Conservation (phyloP, 2,113 vertebrate species). For the Oryzias curvinotus region DNA sequence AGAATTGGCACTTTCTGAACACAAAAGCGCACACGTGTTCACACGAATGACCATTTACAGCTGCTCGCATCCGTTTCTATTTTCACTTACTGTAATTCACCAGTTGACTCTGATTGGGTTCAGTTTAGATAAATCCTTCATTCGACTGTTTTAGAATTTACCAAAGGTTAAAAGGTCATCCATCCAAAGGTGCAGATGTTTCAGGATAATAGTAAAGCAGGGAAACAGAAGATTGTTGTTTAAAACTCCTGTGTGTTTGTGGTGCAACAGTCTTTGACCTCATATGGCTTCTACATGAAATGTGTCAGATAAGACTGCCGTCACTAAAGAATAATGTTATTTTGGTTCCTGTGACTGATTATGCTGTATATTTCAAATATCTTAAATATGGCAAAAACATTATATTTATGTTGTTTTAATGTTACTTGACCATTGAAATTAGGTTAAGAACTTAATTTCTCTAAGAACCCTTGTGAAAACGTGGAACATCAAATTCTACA, state of each 20-base stretch:
- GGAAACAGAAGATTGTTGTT: not conserved
- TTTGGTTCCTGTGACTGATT: too few relatives aligned
- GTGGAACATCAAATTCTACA: too few relatives aligned
- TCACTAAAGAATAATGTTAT: too few relatives aligned
- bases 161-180: constrained; percentile 19
- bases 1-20: constrained; percentile 48
- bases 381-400: too few relatives aligned
- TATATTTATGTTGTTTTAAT: too few relatives aligned
- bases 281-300: not conserved
- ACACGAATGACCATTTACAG: constrained; percentile 25
- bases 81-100: constrained; percentile 35
- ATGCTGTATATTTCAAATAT: too few relatives aligned
- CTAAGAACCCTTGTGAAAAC: too few relatives aligned
- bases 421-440: too few relatives aligned
- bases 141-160: constrained; percentile 39
- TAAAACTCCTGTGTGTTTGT: constrained; percentile 2
- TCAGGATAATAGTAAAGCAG: constrained; percentile 10
- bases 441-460: too few relatives aligned
- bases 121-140: constrained; percentile 39
- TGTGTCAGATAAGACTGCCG: too few relatives aligned
- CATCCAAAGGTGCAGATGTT: constrained; percentile 18
- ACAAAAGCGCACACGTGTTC: constrained; percentile 16
- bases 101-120: constrained; percentile 34
- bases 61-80: not conserved
- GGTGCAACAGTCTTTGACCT: not conserved